phyloP scores from a whole-genome alignment of 2,113 vertebrate species.

The Ochotona princeps region DNA sequence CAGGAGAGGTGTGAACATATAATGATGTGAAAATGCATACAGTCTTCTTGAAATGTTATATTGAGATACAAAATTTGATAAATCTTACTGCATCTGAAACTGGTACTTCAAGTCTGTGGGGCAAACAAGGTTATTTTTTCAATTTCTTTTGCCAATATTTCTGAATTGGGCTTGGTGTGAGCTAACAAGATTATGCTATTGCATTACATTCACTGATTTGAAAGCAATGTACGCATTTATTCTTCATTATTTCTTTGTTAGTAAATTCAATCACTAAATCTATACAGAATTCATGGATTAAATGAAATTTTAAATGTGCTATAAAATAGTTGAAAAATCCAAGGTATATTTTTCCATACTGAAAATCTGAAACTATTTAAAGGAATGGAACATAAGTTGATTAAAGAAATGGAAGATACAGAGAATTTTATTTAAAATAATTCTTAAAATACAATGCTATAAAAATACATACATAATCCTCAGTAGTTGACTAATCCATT shows the following conservation, averaged over 20 bases:
- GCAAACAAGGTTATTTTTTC: background rate
- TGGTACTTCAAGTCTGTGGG: background rate
- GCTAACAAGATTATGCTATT: background rate
- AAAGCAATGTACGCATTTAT: background rate
- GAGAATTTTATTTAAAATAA: background rate
- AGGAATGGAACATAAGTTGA: conserved; percentile 18
- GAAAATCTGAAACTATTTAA: background rate
- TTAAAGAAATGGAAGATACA: background rate
- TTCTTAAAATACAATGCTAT: background rate
- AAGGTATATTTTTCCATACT: background rate
- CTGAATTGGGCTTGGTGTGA: background rate
- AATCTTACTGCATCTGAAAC: conserved; percentile 4
- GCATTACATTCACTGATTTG: background rate
- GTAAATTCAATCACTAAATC: background rate
- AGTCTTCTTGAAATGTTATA: background rate
- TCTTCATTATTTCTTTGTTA: conserved; percentile 11
- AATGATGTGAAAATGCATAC: background rate
- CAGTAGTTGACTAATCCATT: background rate
- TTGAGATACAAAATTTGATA: conserved; percentile 3
- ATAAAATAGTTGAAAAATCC: background rate
- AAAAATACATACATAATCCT: background rate
- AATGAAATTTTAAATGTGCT: background rate
- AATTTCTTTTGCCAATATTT: conserved; percentile 8
- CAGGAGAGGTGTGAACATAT: background rate
- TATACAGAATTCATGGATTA: background rate